Evolutionary conservation across 2,888 invertebrate genomes (phyloP), one percentile per base, ranked within the genome.

Genomic region (Oxycera nigricornis): DNA sequence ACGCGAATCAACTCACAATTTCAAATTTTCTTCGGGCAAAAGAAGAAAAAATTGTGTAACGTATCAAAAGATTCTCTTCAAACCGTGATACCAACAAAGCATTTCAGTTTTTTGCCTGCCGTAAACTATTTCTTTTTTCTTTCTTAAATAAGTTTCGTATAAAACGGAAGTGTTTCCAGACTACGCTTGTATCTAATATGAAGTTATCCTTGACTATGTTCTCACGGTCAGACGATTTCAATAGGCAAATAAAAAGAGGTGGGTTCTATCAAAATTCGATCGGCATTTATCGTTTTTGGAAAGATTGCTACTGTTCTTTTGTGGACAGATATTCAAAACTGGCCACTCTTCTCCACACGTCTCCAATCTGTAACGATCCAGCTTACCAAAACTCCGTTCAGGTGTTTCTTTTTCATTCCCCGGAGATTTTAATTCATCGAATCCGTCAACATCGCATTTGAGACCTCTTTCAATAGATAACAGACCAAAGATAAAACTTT

Each of bases 401-500:
- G n/a, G n/a, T n/a, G n/a, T n/a, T n/a, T n/a, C n/a, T n/a, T n/a
- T n/a, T n/a, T 35, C 35, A 9, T 17, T 50, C 50, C 17, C 9
- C 17, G 22, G 3, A 55, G 24, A 22, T 22, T 3, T 55, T 11
- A 20, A 55, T n/a, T 55, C 52, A 55, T 50, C 50, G 50, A 7
- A 55, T 17, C 22, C 22, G 26, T 14, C 14, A 24, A 11, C 11
- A 28, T 59, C 14, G 9, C 24, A 41, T 65, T 39, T n/a, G 65
- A 26, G 55, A 55, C 31, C 22, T 70, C 52, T 70, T 70, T 55
- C 55, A 70, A 55, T 55, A 31, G 70, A 70, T 70, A 70, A 31
- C 35, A 70, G 55, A 55, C 22, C 30, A 70, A 70, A 55, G 70
- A 70, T 70, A 70, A 52, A 68, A 55, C 28, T 70, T 52, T 52